Conservation (phyloP, 2,797 vertebrate species). For the Anableps anableps region DNA sequence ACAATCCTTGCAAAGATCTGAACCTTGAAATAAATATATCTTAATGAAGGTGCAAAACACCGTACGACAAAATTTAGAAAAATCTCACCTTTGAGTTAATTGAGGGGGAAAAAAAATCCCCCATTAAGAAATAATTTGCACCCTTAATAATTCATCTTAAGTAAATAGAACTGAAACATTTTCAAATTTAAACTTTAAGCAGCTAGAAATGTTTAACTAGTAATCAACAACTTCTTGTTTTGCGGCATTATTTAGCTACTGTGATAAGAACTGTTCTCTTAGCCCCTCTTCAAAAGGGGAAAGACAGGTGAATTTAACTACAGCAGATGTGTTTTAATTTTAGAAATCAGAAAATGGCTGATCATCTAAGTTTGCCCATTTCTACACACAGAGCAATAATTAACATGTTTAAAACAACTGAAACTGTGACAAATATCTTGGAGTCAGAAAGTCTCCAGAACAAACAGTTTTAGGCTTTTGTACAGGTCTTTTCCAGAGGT, state of each 20-base stretch:
- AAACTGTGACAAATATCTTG: neutral
- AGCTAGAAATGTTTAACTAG: neutral
- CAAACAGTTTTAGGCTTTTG: neutral
- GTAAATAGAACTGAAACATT: neutral
- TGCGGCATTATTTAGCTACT: neutral
- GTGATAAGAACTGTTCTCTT: neutral
- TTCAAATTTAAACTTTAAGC: neutral
- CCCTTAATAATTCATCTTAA: neutral
- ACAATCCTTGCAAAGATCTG: neutral
- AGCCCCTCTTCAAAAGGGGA: neutral
- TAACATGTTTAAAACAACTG: neutral
- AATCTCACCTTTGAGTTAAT: neutral
- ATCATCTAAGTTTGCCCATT: neutral
- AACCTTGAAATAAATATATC: neutral
- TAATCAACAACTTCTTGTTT: neutral
- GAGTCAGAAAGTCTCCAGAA: neutral
- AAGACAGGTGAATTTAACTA: neutral
- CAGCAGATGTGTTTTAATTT: neutral
- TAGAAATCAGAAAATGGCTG: neutral
- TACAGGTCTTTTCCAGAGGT: neutral
- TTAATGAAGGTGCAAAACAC: neutral
- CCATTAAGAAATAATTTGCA: neutral
- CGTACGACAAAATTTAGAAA: neutral
- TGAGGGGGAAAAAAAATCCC: neutral
- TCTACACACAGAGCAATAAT: neutral